phyloP scores from a whole-genome alignment of 1,140 invertebrate genomes.

The Tachypleus tridentatus region DNA sequence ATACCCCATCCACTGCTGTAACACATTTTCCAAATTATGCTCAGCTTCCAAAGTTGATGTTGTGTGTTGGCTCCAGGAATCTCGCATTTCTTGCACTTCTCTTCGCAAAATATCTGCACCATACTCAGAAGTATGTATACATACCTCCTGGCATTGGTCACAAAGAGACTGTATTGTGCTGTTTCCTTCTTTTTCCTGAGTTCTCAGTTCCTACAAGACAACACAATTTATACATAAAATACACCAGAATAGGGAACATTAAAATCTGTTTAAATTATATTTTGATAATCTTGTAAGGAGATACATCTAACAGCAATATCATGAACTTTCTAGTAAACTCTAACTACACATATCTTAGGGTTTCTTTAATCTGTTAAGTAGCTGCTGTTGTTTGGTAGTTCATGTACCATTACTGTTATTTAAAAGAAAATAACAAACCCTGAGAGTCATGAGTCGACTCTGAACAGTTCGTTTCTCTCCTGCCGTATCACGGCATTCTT shows the following conservation, averaged over 20 bases:
- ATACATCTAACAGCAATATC: no score
- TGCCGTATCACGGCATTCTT: slow-evolving; percentile 48
- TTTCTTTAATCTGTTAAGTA: background rate
- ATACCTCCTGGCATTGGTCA: slow-evolving; percentile 51
- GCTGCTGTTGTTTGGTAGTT: background rate
- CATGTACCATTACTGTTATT: background rate
- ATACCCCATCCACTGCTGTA: slow-evolving; percentile 77
- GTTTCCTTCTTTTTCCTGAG: slow-evolving; percentile 54
- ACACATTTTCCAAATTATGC: slow-evolving; percentile 48
- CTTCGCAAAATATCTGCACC: slow-evolving; percentile 56
- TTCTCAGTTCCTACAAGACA: slow-evolving; percentile 43
- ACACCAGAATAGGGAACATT: no score
- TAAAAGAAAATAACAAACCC: slow-evolving; percentile 29
- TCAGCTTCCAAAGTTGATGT: slow-evolving; percentile 31
- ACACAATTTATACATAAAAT: background rate
- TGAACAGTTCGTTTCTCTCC: slow-evolving; percentile 68
- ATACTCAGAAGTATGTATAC: slow-evolving; percentile 60
- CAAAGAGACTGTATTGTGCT: slow-evolving; percentile 55
- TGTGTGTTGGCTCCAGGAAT: slow-evolving; percentile 44
- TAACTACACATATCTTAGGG: no score
- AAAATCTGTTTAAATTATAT: no score
- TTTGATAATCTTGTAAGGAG: no score
- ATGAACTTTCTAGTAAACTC: no score
- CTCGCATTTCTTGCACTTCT: slow-evolving; percentile 49
- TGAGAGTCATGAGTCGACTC: slow-evolving; percentile 54